These are phyloP conservation scores for Siniperca knerii DNA, from an alignment of 2,113 vertebrate genomes.

Conservation along the genomic window DNA sequence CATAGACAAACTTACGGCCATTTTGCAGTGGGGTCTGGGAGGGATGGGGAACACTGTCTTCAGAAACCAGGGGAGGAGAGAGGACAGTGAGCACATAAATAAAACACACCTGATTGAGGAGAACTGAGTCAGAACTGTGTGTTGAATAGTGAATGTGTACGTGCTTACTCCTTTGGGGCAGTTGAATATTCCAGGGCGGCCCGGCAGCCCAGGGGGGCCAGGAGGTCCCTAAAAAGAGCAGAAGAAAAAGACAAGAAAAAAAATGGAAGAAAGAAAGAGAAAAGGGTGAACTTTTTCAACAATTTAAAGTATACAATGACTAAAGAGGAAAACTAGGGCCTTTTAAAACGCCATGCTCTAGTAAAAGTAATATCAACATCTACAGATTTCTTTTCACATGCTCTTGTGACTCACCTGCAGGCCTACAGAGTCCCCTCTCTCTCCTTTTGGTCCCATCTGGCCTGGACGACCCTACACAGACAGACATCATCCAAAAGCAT, in stretches of 20 bases:
- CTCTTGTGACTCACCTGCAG: conserved; percentile 83
- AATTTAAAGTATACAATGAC: neutral
- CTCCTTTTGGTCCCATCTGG: conserved; percentile 88
- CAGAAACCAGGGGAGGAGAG: conserved; percentile 55
- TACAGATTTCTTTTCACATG: neutral
- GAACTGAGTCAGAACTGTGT: neutral
- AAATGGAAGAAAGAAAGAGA: neutral
- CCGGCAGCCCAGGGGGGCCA: conserved; percentile 91
- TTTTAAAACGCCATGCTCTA: neutral
- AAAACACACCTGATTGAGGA: neutral
- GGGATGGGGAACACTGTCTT: conserved; percentile 93
- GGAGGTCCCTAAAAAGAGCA: conserved; percentile 85
- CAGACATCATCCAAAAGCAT: conserved; percentile 9
- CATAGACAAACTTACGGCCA: conserved; percentile 86
- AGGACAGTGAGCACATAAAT: conserved; percentile 29
- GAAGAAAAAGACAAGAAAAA: neutral
- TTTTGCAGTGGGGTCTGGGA: conserved; percentile 94
- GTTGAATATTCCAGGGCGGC: conserved; percentile 88
- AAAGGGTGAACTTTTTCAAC: neutral
- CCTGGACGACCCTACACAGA: conserved; percentile 91
- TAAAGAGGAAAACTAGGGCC: neutral
- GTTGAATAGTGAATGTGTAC: neutral
- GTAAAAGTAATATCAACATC: neutral
- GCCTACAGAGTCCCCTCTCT: conserved; percentile 86
- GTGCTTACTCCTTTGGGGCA: conserved; percentile 93